Evolutionary conservation across 2,113 vertebrate genomes (phyloP).

Genomic region (Podocnemis expansa): DNA sequence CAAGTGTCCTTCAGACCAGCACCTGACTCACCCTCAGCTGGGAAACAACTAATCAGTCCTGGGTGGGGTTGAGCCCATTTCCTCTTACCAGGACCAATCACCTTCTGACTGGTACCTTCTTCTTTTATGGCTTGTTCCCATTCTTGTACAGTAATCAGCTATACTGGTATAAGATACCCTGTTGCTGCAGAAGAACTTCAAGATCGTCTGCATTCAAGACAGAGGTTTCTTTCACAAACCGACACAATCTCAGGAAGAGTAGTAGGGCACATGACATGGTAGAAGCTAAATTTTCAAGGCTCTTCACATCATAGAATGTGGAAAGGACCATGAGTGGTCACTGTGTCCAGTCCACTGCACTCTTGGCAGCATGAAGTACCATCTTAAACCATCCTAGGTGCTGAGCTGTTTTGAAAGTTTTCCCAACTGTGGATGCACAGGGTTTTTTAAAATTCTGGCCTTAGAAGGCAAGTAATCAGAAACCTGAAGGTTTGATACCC

Average conservation of each 20-base stretch:
- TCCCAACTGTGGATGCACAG: not conserved
- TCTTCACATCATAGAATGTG: too few species aligned
- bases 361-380: too few species aligned
- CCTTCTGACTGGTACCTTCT: not conserved
- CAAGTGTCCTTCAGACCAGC: not conserved
- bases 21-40: not conserved
- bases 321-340: too few species aligned
- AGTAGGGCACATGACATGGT: not conserved
- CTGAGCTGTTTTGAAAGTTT: not conserved
- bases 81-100: not conserved
- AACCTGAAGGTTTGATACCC: not conserved
- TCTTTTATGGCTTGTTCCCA: not conserved
- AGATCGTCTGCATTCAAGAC: not conserved
- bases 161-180: not conserved
- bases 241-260: not conserved
- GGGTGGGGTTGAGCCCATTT: not conserved
- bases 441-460: not conserved
- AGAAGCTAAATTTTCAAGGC: not conserved
- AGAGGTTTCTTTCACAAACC: not conserved
- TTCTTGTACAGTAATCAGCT: not conserved
- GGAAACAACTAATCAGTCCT: not conserved
- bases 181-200: not conserved
- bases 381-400: not conserved
- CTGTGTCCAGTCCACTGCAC: too few species aligned
- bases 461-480: not conserved